Evolutionary conservation across 2,888 invertebrate species (phyloP), one percentile per base, ranked within the genome.

Genomic region (Cyclophora albipunctata): DNA sequence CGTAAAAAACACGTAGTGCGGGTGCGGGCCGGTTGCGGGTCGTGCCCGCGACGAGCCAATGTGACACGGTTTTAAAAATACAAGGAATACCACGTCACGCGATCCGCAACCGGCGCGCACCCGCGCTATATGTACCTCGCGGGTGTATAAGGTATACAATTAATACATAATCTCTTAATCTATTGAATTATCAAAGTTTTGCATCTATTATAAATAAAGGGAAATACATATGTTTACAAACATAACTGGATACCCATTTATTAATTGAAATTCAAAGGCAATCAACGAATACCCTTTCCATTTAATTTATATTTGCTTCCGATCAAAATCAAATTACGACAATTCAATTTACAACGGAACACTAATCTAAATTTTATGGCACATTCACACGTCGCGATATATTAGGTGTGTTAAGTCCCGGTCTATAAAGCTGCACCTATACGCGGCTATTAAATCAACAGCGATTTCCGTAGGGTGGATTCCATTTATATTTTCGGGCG

Each of bases 401-500:
- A 20, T 7, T 40, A 41, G 40, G 50, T 50, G 42, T 48, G 40
- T 52, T 53, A 43, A 3, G 37, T 33, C 33, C 43, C 43, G 5
- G 7, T 7, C 6, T 43, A 34, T 5, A 5, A 34, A 34, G 49
- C 56, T 52, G 49, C 55, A 54, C 50, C 59, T 61, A 66, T 61
- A 58, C 58, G 55, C 42, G 54, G 50, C 55, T 62, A 64, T 71
- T 70, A 71, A 73, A 73, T 75, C 71, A 75, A 69, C 63, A 71
- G 63, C 62, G 64, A 71, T 65, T 71, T 71, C 69, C 66, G 68
- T 67, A 69, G 69, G 56, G 59, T 68, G 68, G 67, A 72, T 70
- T 69, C 73, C 81, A 80, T 85, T 85, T 84, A 85, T 85, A 88
- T 86, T 86, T 87, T 83, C 75, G 85, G 86, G 81, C 82, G 79